Base-by-base conservation (phyloP, 1,140 invertebrate genomes). In the Pseudobourletiella spinata region DNA sequence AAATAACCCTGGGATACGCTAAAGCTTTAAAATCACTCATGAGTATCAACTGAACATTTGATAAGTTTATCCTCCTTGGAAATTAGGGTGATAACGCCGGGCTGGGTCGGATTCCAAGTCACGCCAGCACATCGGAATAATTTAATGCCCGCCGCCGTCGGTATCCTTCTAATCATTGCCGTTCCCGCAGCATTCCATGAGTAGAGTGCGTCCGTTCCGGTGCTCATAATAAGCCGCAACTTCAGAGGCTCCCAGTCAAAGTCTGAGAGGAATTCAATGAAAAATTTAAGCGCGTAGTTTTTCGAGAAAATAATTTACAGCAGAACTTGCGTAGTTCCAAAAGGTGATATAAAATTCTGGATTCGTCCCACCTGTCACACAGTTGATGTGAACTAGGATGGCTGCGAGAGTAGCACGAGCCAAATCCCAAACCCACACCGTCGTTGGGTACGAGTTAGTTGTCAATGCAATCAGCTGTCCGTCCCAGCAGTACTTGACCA, bases 61-160 rank as follows among this genome's bases (percentile, higher is more conserved):
- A 46, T 46, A 11, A 46, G 44, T 46, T 46, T 46, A 14, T 46
- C 44, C 15, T 46, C 44, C 18, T 46, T 46, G 44, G 44, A 46
- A 46, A 20, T 14, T 4, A 46, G 44, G 18, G 44, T 20, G 6
- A 46, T 46, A 4, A 20, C 6, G 18, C 4, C 8, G n/a, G n/a
- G n/a, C 8, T 46, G 6, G 18, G 18, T 8, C 6, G 44, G 44
- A 20, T 20, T 11, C 8, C 8, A 46, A 18, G 15, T 46, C 22
- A 46, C 44, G 22, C 18, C 18, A 6, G 8, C 22, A 18, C 44
- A 46, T 20, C 44, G 6, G 18, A 46, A 46, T 8, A 46, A 8
- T 11, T 46, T 20, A 18, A 8, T 6, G 6, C 44, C 44, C 6
- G 18, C 18, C 8, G 44, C 15, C 15, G 6, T 6, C 22, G 6